Conservation (phyloP, 1,140 invertebrate genomes). For the Stegodyphus dumicola region DNA sequence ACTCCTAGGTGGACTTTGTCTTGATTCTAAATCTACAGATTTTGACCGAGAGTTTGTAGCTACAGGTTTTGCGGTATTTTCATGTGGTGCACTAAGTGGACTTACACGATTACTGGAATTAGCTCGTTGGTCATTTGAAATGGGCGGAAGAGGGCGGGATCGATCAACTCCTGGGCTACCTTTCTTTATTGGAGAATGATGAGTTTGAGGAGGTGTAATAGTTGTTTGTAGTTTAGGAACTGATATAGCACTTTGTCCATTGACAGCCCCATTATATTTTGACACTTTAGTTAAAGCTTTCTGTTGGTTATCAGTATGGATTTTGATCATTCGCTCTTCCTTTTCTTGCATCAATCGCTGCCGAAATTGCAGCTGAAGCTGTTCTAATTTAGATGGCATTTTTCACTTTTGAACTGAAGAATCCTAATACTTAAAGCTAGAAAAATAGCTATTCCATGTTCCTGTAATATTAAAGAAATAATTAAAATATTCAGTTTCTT, state of each 20-base stretch:
- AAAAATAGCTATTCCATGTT: too few relatives aligned
- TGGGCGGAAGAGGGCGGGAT: conserved; percentile 56
- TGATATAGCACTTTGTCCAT: conserved; percentile 26
- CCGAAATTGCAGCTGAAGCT: conserved; percentile 67
- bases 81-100: neutral
- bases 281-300: conserved; percentile 65
- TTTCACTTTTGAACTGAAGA: neutral
- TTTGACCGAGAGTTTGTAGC: conserved; percentile 5
- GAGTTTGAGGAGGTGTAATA: conserved; percentile 37
- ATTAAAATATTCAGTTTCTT: too few relatives aligned
- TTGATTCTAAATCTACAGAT: conserved; percentile 32
- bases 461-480: too few relatives aligned
- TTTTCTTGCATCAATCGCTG: conserved; percentile 68
- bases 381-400: conserved; percentile 65
- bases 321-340: conserved; percentile 65
- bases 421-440: too few relatives aligned
- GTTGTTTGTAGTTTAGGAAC: neutral
- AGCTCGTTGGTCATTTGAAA: conserved; percentile 51
- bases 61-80: neutral
- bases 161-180: conserved; percentile 65
- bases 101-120: neutral
- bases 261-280: conserved; percentile 55
- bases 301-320: conserved; percentile 68
- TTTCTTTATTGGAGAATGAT: conserved; percentile 61
- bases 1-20: neutral